Percentiles rank a stretch among this genome's conserved stretches.
These are phyloP conservation scores for Platygyra sinensis DNA, from an alignment of 64 coral and sea anemone species.

Conservation along the genomic window DNA sequence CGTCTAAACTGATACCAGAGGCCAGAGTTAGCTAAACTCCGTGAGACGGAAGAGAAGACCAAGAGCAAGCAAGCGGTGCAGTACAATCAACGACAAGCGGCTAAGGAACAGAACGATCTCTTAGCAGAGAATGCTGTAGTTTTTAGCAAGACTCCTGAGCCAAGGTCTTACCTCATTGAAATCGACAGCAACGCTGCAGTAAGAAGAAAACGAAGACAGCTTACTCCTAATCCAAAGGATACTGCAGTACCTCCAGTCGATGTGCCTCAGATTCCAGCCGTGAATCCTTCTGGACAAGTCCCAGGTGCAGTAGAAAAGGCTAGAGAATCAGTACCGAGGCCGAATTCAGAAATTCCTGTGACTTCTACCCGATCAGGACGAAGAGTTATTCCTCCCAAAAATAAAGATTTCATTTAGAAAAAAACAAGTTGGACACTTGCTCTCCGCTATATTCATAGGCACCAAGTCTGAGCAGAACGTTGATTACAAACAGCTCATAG, in stretches of 20 bases:
- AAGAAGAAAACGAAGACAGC: slow-evolving; percentile 19
- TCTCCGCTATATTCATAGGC: neutral
- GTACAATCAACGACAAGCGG: neutral
- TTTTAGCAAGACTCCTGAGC: slow-evolving; percentile 27
- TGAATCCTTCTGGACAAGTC: neutral
- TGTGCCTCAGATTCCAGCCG: neutral
- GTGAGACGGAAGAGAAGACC: neutral
- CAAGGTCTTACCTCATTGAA: slow-evolving; percentile 16
- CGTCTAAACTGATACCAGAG: slow-evolving; percentile 12
- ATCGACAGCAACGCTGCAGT: slow-evolving; percentile 10
- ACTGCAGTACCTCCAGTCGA: neutral
- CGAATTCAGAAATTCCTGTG: neutral
- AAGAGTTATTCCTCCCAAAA: neutral
- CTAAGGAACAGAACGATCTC: neutral
- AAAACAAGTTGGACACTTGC: too few species aligned
- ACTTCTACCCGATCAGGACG: neutral
- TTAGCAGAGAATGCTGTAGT: slow-evolving; percentile 23
- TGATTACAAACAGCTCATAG: neutral
- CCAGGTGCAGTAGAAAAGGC: neutral
- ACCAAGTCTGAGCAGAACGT: neutral
- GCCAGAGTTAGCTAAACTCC: neutral
- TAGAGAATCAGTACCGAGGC: too few species aligned
- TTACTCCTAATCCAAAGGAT: neutral
- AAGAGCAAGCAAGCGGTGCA: neutral
- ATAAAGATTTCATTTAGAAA: neutral